These are phyloP conservation scores for Lycaena phlaeas DNA, from an alignment of 2,888 invertebrate genomes.

Conservation along the genomic window DNA sequence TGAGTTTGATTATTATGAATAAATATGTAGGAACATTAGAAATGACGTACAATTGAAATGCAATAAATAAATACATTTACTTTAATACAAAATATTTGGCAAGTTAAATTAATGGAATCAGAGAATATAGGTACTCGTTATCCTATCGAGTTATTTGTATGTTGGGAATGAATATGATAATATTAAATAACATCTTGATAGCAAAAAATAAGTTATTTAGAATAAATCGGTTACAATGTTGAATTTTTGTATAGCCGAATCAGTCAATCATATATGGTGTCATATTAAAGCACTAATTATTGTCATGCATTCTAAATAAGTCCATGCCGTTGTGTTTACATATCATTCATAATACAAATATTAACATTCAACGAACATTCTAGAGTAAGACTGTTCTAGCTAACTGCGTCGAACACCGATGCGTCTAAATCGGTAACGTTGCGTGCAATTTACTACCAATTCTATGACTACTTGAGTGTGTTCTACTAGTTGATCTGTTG, in stretches of 20 bases:
- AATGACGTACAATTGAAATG: slow-evolving; percentile 41
- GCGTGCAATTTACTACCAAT: slow-evolving; percentile 25
- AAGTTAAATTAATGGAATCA: slow-evolving; percentile 42
- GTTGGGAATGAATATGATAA: slow-evolving; percentile 20
- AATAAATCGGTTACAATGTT: background rate
- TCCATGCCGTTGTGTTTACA: slow-evolving; percentile 17
- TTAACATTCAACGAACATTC: slow-evolving; percentile 27
- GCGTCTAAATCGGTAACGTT: slow-evolving; percentile 15
- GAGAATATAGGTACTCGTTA: slow-evolving; percentile 10
- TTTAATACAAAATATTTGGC: slow-evolving; percentile 45
- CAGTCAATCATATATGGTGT: slow-evolving; percentile 7
- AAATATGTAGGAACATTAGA: slow-evolving; percentile 52
- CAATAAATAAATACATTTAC: slow-evolving; percentile 30
- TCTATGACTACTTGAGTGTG: slow-evolving; percentile 26
- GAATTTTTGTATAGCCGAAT: background rate
- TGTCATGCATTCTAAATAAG: slow-evolving; percentile 64
- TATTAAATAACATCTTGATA: background rate
- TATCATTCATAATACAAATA: slow-evolving; percentile 10
- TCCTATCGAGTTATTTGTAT: slow-evolving; percentile 14
- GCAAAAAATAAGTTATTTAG: background rate
- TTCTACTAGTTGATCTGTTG: slow-evolving; percentile 69
- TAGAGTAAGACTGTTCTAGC: slow-evolving; percentile 49
- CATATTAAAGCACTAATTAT: slow-evolving; percentile 63
- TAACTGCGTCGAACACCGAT: slow-evolving; percentile 11
- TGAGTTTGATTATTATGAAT: slow-evolving; percentile 24